A percentile compares a stretch with the other conserved stretches of the same genome.
These are phyloP conservation scores for Caradrina kadenii DNA, from an alignment of 2,888 invertebrate genomes.

Conservation along the genomic window DNA sequence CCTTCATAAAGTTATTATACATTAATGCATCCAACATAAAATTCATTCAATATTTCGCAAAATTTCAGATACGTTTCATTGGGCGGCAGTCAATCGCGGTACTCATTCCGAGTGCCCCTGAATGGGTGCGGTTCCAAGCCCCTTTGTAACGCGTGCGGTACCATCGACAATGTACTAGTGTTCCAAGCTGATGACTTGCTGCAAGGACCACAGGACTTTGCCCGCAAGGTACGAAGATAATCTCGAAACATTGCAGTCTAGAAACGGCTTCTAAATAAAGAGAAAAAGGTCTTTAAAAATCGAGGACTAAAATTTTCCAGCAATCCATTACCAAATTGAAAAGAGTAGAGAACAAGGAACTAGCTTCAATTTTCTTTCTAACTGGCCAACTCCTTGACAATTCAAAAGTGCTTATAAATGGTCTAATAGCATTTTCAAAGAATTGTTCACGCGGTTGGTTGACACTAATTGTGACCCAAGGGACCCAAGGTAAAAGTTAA, in stretches of 20 bases:
- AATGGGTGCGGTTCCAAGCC: conserved; percentile 92
- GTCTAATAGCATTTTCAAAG: too few species aligned
- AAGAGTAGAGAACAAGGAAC: too few species aligned
- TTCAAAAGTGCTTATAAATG: too few species aligned
- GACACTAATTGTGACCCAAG: too few species aligned
- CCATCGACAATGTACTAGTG: conserved; percentile 92
- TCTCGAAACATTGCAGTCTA: not conserved
- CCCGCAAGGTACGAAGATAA: conserved; percentile 87
- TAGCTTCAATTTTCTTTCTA: too few species aligned
- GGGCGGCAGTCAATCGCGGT: conserved; percentile 90
- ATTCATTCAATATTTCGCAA: conserved; percentile 24
- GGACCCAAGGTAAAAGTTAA: too few species aligned
- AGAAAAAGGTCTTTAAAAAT: not conserved
- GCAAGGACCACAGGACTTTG: conserved; percentile 92
- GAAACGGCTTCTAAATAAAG: too few species aligned
- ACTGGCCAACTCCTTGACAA: too few species aligned
- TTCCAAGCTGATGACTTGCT: conserved; percentile 93
- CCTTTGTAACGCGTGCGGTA: conserved; percentile 91
- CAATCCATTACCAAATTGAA: too few species aligned
- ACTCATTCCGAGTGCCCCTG: conserved; percentile 92
- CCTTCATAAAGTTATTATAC: too few species aligned
- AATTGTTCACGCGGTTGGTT: too few species aligned
- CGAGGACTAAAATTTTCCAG: not conserved
- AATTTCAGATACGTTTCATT: conserved; percentile 90
- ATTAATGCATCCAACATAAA: not conserved